phyloP scores from a whole-genome alignment of 1,140 invertebrate genomes.

The Rhopalosiphum maidis region DNA sequence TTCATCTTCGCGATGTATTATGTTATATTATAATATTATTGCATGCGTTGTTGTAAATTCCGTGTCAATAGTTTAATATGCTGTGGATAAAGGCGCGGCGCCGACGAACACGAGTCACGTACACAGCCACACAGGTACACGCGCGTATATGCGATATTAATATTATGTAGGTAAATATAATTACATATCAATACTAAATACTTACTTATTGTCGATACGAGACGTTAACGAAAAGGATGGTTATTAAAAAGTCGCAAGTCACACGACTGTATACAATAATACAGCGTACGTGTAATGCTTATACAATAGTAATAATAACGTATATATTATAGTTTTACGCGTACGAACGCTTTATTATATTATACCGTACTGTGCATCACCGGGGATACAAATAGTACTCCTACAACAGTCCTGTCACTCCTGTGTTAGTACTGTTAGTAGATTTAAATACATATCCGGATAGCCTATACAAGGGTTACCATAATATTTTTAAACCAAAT shows the following conservation, averaged over 20 bases:
- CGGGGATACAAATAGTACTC: not conserved
- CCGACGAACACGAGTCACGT: not conserved
- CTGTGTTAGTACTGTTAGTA: not conserved
- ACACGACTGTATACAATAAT: not conserved
- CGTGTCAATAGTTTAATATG: not conserved
- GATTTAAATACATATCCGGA: not conserved
- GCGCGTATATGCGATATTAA: too few species aligned
- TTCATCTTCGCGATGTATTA: not conserved
- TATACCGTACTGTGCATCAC: not conserved
- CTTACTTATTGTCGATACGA: not conserved
- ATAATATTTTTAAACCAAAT: too few species aligned
- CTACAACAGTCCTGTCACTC: not conserved
- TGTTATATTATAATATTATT: not conserved
- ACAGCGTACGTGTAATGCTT: not conserved
- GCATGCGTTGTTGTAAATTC: not conserved
- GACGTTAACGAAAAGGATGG: not conserved
- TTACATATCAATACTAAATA: not conserved
- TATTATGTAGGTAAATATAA: too few species aligned
- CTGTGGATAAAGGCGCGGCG: not conserved
- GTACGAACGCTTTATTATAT: not conserved
- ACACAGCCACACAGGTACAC: not conserved
- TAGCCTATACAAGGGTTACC: too few species aligned
- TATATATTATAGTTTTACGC: not conserved
- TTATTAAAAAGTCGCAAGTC: not conserved
- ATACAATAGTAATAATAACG: too few species aligned